These are phyloP conservation scores for Bombus sibiricus DNA, from an alignment of 1,140 invertebrate species.

Conservation along the genomic window DNA sequence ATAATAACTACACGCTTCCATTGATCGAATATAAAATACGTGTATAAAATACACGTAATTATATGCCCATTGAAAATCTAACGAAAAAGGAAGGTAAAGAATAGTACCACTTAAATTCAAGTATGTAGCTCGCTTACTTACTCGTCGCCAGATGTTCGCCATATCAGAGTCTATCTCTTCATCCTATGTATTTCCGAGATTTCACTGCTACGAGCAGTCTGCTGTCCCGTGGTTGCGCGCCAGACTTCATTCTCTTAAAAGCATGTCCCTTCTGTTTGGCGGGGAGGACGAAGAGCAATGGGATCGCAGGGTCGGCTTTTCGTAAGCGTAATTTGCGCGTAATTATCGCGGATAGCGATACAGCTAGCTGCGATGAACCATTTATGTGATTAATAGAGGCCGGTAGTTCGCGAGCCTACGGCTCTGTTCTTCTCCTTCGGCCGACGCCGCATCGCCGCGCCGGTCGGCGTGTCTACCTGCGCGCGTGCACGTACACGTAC, in stretches of 20 bases:
- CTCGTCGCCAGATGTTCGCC: not conserved
- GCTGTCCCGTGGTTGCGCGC: not conserved
- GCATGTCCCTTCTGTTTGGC: constrained; percentile 2
- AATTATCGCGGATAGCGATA: constrained; percentile 79
- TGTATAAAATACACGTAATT: not conserved
- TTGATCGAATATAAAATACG: not conserved
- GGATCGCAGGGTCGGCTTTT: constrained; percentile 40
- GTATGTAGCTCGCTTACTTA: not conserved
- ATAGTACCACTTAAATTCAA: not conserved
- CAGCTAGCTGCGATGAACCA: constrained; percentile 78
- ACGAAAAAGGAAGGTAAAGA: not conserved
- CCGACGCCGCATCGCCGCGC: constrained; percentile 27
- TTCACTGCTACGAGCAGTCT: not conserved
- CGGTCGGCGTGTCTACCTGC: constrained; percentile 40
- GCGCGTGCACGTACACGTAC: constrained; percentile 35
- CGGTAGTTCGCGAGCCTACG: constrained; percentile 74
- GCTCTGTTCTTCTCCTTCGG: constrained; percentile 53
- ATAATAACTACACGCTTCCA: not conserved
- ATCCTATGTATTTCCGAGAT: not conserved
- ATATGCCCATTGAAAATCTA: no score
- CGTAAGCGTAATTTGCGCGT: constrained; percentile 74
- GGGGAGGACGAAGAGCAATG: not conserved
- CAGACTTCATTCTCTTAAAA: constrained; percentile 20
- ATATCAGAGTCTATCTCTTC: not conserved
- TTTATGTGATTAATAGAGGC: constrained; percentile 82